A percentile compares a stretch with the other conserved stretches of the same genome.
Conservation (phyloP, 1,140 invertebrate species). For the Diachasma alloeum region DNA sequence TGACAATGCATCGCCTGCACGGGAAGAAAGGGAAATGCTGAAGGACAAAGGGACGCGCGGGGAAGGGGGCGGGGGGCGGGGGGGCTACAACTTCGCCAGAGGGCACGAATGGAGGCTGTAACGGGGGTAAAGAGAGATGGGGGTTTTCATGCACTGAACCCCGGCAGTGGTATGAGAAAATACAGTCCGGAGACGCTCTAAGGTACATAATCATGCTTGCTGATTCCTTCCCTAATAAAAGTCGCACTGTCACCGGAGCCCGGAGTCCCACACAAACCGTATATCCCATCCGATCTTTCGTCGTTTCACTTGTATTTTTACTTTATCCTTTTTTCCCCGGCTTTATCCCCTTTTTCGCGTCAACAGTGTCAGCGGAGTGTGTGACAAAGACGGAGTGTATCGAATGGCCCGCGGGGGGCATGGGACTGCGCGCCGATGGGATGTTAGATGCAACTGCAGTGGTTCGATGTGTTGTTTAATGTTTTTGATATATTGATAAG, state of each 20-base stretch:
- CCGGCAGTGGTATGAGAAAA: background rate
- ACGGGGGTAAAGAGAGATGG: conserved; percentile 15
- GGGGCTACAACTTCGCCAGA: conserved; percentile 11
- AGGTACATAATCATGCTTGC: conserved; percentile 66
- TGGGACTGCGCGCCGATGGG: conserved; percentile 31
- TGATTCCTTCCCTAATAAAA: conserved; percentile 66
- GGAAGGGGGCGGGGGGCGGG: conserved; percentile 3
- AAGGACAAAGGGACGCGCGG: conserved; percentile 15
- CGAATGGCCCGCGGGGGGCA: background rate
- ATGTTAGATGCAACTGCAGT: conserved; percentile 28
- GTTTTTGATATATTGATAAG: background rate
- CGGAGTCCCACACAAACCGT: conserved; percentile 25
- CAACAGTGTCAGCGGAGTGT: conserved; percentile 29
- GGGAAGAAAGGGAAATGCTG: conserved; percentile 21
- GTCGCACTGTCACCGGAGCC: conserved; percentile 58
- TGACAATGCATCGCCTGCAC: conserved; percentile 8
- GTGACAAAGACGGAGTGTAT: conserved; percentile 49
- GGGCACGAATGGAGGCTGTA: conserved; percentile 11
- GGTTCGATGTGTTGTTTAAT: background rate
- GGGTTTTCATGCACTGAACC: conserved; percentile 11
- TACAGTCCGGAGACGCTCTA: conserved; percentile 43
- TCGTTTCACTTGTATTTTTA: conserved; percentile 5
- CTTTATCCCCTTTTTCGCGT: conserved; percentile 38
- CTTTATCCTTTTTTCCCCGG: conserved; percentile 39
- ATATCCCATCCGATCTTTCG: conserved; percentile 8